Percentiles rank a stretch among this genome's conserved stretches.
phyloP scores from a whole-genome alignment of 2,113 vertebrate genomes.

The Poecile atricapillus region DNA sequence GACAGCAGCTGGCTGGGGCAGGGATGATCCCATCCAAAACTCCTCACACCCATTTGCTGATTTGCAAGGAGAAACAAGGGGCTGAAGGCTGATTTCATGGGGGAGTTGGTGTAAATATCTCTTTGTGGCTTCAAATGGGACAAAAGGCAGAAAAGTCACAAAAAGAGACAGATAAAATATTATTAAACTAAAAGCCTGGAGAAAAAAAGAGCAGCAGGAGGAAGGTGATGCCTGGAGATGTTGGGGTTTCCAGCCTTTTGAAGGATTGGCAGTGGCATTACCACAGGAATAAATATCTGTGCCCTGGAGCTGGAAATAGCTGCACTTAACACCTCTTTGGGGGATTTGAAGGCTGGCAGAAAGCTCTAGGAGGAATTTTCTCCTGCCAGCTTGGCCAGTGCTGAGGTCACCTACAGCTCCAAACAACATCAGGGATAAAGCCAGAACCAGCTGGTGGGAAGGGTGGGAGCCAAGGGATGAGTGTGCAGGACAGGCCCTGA shows the following conservation, averaged over 20 bases:
- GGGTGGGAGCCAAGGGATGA: background rate
- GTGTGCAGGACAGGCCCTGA: background rate
- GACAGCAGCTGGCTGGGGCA: background rate
- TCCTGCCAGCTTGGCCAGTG: background rate
- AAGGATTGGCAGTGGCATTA: background rate
- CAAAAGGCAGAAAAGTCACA: background rate
- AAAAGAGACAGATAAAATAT: background rate
- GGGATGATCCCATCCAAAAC: background rate
- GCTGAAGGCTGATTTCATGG: background rate
- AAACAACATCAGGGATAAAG: background rate
- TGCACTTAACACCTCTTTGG: background rate
- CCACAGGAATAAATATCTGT: background rate
- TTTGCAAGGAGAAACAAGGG: background rate
- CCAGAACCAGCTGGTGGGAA: accelerated
- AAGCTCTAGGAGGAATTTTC: background rate
- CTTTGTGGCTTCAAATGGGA: background rate
- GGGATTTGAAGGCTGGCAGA: background rate
- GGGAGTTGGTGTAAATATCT: background rate
- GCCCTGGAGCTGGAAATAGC: background rate
- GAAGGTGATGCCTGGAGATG: background rate
- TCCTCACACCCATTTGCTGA: background rate
- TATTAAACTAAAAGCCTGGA: background rate
- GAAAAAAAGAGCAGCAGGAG: background rate
- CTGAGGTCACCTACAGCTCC: background rate
- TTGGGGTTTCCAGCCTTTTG: background rate